phyloP scores from a whole-genome alignment of 2,797 vertebrate genomes.

The Salmo trutta region DNA sequence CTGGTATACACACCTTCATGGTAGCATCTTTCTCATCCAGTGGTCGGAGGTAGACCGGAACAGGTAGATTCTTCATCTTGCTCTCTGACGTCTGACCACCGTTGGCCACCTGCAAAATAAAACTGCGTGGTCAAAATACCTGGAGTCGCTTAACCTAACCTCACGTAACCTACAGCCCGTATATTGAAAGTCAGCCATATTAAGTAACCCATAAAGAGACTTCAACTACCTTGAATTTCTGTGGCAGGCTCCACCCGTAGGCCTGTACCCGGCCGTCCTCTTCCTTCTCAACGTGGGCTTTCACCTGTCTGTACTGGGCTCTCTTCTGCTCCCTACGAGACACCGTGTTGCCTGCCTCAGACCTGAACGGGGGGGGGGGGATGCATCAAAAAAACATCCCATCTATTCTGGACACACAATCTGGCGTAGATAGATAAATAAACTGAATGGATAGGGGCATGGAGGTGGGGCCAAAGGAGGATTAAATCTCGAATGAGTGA shows the following conservation, averaged over 20 bases:
- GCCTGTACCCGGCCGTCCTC: constrained; percentile 94
- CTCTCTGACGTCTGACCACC: constrained; percentile 82
- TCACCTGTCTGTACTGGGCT: constrained; percentile 97
- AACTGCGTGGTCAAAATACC: neutral
- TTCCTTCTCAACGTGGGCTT: constrained; percentile 96
- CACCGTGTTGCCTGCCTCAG: constrained; percentile 79
- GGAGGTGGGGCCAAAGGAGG: too few relatives aligned
- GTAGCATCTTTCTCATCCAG: constrained; percentile 94
- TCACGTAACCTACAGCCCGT: too few relatives aligned
- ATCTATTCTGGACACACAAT: too few relatives aligned
- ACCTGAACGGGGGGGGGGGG: constrained; percentile 62
- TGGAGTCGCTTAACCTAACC: too few relatives aligned
- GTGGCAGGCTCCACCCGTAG: constrained; percentile 96
- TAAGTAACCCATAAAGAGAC: too few relatives aligned
- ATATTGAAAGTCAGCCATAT: neutral
- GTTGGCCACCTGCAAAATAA: constrained; percentile 75
- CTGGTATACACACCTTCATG: constrained; percentile 79
- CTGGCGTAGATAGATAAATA: too few relatives aligned
- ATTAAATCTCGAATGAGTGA: too few relatives aligned
- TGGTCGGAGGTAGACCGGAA: constrained; percentile 94
- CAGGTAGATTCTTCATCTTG: constrained; percentile 92
- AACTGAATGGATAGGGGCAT: too few relatives aligned
- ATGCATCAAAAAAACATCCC: too few relatives aligned
- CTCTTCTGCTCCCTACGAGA: constrained; percentile 94
- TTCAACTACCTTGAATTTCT: constrained; percentile 81